Evolutionary conservation across 2,888 invertebrate species (phyloP).

Genomic region (Dolichopus griseipennis): DNA sequence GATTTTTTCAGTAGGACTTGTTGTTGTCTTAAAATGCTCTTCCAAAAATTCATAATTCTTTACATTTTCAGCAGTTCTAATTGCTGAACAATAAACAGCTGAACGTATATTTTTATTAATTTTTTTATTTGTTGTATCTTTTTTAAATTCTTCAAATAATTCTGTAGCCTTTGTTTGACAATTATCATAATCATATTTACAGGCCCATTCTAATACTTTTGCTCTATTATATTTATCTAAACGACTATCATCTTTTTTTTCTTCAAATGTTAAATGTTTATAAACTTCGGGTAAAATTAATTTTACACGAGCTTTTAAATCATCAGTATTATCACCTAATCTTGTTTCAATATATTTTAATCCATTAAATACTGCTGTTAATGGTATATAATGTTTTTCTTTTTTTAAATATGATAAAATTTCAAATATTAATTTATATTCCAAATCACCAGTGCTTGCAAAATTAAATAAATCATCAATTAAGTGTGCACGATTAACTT

Average conservation of each 20-base stretch:
- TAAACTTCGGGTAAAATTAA: constrained; percentile 41
- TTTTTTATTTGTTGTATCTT: constrained; percentile 31
- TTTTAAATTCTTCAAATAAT: constrained; percentile 35
- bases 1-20: constrained; percentile 60
- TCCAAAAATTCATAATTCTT: constrained; percentile 54
- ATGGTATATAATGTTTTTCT: constrained; percentile 68
- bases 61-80: constrained; percentile 51
- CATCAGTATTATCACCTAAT: constrained; percentile 28
- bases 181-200: constrained; percentile 50
- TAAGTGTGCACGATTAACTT: constrained; percentile 65
- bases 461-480: constrained; percentile 72
- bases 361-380: constrained; percentile 56
- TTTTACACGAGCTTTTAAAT: constrained; percentile 38
- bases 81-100: constrained; percentile 66
- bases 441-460: constrained; percentile 56
- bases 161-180: constrained; percentile 48
- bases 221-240: constrained; percentile 52
- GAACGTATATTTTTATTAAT: constrained; percentile 56
- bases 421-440: constrained; percentile 54
- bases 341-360: constrained; percentile 38
- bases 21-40: constrained; percentile 45
- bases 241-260: constrained; percentile 43
- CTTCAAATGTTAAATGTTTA: constrained; percentile 45
- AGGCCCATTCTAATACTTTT: constrained; percentile 54
- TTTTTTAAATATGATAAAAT: constrained; percentile 58